Evolutionary conservation across 2,797 vertebrate species (phyloP), one percentile per base, ranked within the genome.

Genomic region (Dryobates pubescens): DNA sequence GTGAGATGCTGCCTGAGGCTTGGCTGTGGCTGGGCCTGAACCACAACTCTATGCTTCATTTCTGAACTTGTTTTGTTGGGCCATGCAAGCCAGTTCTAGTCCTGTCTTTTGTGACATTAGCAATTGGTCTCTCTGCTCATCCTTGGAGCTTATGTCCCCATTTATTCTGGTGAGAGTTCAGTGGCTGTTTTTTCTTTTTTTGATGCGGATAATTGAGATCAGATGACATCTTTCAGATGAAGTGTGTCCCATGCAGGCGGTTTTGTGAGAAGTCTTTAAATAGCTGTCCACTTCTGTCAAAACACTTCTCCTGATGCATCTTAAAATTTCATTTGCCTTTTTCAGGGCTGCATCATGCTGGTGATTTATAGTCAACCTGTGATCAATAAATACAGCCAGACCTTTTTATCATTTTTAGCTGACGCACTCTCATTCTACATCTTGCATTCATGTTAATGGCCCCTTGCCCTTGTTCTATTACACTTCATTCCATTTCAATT

Each of bases 401-500:
- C 24, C 61, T 76, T 91, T 94, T 92, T 67, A 83, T 95, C 57
- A 88, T 86, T 92, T 95, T 86, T 83, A 87, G 34, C 74, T 91
- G 82, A 81, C 88, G 53, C 86, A 45, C 59, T 89, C 58, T 83
- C 53, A 63, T 81, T 86, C 76, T 70, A 0, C 83, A 45, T 81
- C 61, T 54, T 17, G 49, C 34, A 89, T 75, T 89, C 82, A 78
- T 68, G 85, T 91, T 96, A 93, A 95, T 94, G 79, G 82, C 30
- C 73, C 19, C 54, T 92, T 94, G 64, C 34, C 85, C 91, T 93
- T 93, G 67, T 89, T 89, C 89, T 87, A 91, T 89, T 93, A 78
- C 30, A 86, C 73, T 87, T 88, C 71, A 73, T 92, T 94, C 94
- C n/a, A 73, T 95, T 95, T 94, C 91, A 91, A 82, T 94, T 95